phyloP scores from a whole-genome alignment of 2,797 vertebrate genomes.

The Podarcis lilfordi region DNA sequence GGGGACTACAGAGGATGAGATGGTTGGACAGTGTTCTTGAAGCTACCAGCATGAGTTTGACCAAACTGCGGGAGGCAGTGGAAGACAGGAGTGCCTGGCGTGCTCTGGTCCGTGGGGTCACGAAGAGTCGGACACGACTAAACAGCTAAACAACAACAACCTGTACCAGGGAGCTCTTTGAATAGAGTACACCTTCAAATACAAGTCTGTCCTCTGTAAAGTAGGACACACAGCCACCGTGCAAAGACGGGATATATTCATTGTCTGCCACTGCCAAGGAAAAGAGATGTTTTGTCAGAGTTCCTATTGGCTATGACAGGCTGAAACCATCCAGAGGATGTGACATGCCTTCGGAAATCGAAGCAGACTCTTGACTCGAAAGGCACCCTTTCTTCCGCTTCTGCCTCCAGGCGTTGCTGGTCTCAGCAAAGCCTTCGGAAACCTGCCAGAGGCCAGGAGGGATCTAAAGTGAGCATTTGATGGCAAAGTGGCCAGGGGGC shows the following conservation, averaged over 20 bases:
- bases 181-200: neutral
- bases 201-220: neutral
- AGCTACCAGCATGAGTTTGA: too few relatives aligned
- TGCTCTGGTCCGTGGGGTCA: too few relatives aligned
- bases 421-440: neutral
- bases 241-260: fast-evolving
- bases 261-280: fast-evolving
- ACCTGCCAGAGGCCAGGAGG: neutral
- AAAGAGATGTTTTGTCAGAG: neutral
- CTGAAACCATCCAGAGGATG: neutral
- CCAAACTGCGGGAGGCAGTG: too few relatives aligned
- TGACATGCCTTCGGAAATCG: neutral
- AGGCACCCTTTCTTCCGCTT: neutral
- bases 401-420: neutral
- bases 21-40: too few relatives aligned
- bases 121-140: too few relatives aligned
- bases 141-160: too few relatives aligned
- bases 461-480: neutral
- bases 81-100: too few relatives aligned
- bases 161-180: neutral
- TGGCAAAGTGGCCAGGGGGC: neutral
- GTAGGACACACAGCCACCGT: neutral
- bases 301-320: neutral
- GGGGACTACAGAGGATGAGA: too few relatives aligned
- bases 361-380: neutral